These are phyloP conservation scores for Anabacerthia variegaticeps DNA, from an alignment of 2,797 vertebrate species.

Conservation along the genomic window DNA sequence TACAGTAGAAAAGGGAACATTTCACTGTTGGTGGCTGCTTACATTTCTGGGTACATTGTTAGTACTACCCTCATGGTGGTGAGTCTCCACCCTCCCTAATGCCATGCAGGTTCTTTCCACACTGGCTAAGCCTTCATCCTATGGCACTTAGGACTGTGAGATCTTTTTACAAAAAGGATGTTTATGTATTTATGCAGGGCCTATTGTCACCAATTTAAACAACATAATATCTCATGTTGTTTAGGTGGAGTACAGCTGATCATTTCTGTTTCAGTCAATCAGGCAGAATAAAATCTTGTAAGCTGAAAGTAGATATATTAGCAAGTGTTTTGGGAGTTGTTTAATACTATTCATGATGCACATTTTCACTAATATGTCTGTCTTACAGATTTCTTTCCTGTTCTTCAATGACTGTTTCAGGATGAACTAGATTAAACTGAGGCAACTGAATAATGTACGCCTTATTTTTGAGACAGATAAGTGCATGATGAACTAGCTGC, in stretches of 20 bases:
- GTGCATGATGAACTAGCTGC: background rate
- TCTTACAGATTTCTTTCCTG: background rate
- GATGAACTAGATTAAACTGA: background rate
- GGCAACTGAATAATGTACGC: background rate
- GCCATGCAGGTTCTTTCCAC: background rate
- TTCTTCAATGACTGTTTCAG: background rate
- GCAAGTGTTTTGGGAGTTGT: background rate
- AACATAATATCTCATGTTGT: background rate
- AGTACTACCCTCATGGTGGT: accelerated
- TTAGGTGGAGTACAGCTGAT: background rate
- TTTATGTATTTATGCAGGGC: background rate
- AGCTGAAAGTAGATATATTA: background rate
- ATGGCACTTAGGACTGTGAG: background rate
- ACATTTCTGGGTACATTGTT: background rate
- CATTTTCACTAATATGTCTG: background rate
- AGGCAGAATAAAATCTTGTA: background rate
- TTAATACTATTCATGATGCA: background rate
- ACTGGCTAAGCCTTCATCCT: background rate
- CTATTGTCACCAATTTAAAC: background rate
- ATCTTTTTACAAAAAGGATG: background rate
- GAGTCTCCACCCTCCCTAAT: background rate
- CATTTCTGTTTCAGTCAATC: background rate
- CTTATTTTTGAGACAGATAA: background rate
- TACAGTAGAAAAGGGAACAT: background rate
- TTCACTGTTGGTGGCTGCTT: background rate